Percentiles rank a stretch among this genome's conserved stretches.
Conservation (phyloP, 2,113 vertebrate species). For the Nothoprocta pentlandii region DNA sequence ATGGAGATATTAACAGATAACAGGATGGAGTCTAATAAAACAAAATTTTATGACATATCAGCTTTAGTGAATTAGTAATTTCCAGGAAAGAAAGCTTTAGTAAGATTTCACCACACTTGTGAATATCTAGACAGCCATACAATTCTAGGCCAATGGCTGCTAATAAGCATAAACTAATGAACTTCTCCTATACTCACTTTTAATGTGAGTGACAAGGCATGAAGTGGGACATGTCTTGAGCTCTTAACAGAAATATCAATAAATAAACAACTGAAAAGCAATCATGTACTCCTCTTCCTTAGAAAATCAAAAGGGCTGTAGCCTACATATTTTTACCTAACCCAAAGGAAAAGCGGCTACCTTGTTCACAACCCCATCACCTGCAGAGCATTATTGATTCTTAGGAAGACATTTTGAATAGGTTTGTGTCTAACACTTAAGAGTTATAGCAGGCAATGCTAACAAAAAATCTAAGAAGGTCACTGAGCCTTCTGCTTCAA, state of each 20-base stretch:
- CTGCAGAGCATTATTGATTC: background rate
- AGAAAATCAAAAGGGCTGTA: background rate
- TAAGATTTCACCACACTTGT: background rate
- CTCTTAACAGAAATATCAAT: background rate
- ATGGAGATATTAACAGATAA: background rate
- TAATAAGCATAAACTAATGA: accelerated
- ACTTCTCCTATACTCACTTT: background rate
- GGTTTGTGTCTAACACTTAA: background rate
- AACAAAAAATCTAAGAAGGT: background rate
- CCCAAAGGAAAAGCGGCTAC: background rate
- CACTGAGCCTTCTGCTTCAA: background rate
- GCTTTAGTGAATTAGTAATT: background rate
- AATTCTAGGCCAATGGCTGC: background rate
- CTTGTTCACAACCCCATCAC: background rate
- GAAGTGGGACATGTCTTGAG: background rate
- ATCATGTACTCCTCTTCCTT: background rate
- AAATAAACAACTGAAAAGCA: background rate
- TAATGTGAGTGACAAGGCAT: background rate
- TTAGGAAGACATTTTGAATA: background rate
- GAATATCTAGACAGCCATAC: background rate
- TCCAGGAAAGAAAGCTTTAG: background rate
- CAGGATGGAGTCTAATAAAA: background rate
- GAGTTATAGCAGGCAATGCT: too few species aligned
- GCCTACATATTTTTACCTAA: background rate
- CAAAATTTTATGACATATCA: background rate